Evolutionary conservation across 2,113 vertebrate species (phyloP).

Genomic region (Ceyx margarethae): DNA sequence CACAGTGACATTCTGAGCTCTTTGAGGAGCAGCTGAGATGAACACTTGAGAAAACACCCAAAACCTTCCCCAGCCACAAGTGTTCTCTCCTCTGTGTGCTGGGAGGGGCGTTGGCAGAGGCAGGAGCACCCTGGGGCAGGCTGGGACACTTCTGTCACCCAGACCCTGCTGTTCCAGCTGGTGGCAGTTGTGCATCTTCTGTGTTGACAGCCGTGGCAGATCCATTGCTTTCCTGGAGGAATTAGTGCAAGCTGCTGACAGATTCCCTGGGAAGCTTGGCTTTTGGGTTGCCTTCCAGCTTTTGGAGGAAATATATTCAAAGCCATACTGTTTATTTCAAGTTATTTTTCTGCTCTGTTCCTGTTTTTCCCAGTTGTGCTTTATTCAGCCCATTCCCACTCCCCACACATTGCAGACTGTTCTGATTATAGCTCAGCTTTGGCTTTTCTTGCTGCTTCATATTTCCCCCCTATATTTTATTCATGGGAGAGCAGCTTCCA

Average conservation of each 20-base stretch:
- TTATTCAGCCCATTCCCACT: constrained; percentile 9
- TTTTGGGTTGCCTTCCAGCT: background rate
- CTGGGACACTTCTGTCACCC: background rate
- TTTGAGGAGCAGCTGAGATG: background rate
- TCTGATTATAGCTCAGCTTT: background rate
- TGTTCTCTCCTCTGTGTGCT: background rate
- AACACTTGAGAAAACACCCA: background rate
- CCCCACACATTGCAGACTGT: background rate
- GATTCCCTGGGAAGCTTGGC: background rate
- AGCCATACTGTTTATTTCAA: background rate
- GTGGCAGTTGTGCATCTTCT: no score
- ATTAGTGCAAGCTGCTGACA: background rate
- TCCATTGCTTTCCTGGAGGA: background rate
- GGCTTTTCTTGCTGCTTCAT: background rate
- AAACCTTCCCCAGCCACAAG: background rate
- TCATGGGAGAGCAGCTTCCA: background rate
- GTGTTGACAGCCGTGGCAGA: background rate
- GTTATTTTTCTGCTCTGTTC: background rate
- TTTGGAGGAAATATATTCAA: background rate
- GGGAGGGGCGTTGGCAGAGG: background rate
- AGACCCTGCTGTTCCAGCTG: background rate
- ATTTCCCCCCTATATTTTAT: background rate
- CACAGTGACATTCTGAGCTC: background rate
- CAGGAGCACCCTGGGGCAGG: background rate
- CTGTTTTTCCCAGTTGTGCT: background rate